Percentiles rank a stretch among this genome's conserved stretches.
phyloP scores from a whole-genome alignment of 2,113 vertebrate species.

The Sander vitreus region DNA sequence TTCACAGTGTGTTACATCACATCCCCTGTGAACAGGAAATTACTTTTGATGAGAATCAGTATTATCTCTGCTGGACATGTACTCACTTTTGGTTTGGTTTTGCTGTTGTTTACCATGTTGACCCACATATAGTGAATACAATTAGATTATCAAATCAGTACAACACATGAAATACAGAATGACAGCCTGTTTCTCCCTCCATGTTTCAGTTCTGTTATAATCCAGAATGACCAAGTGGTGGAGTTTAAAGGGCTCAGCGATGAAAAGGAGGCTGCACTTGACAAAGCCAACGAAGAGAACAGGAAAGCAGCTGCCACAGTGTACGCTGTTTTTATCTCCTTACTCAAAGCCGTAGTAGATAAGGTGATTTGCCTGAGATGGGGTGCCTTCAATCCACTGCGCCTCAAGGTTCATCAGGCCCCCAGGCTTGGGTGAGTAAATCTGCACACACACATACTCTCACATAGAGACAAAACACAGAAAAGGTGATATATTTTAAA shows the following conservation, averaged over 20 bases:
- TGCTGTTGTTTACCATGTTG: too few relatives aligned
- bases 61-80: too few relatives aligned
- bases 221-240: neutral
- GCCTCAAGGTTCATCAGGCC: neutral
- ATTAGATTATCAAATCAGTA: too few relatives aligned
- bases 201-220: neutral
- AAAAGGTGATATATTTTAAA: neutral
- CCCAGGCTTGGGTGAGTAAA: neutral
- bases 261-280: neutral
- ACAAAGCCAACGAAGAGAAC: neutral
- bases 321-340: neutral
- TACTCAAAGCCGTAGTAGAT: too few relatives aligned
- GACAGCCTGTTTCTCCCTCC: neutral
- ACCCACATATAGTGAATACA: too few relatives aligned
- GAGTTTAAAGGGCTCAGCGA: neutral
- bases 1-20: too few relatives aligned
- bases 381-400: neutral
- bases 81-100: too few relatives aligned
- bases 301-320: neutral
- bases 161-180: too few relatives aligned
- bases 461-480: neutral
- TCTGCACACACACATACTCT: neutral
- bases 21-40: too few relatives aligned
- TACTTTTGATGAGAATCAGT: too few relatives aligned
- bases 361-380: neutral